Evolutionary conservation across 1,140 invertebrate genomes (phyloP).

Genomic region (Aphidius ervi): DNA sequence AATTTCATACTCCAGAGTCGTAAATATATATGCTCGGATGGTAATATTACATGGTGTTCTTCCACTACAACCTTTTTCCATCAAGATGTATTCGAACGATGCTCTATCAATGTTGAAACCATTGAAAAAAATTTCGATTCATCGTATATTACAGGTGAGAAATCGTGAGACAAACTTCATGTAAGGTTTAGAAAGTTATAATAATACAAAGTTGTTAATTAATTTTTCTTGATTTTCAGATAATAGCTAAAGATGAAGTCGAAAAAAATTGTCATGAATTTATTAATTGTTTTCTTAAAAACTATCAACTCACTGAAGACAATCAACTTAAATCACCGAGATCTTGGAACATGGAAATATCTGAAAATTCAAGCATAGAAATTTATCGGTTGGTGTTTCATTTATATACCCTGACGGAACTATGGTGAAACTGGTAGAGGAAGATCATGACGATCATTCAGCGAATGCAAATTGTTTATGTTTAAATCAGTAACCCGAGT

Average conservation of each 20-base stretch:
- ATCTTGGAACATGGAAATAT: slow-evolving; percentile 43
- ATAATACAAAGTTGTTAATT: too few species aligned
- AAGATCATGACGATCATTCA: background rate
- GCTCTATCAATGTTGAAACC: slow-evolving; percentile 56
- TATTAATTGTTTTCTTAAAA: slow-evolving; percentile 51
- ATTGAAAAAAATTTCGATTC: slow-evolving; percentile 55
- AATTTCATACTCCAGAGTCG: slow-evolving; percentile 25
- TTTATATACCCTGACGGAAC: too few species aligned
- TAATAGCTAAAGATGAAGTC: slow-evolving; percentile 49
- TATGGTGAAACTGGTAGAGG: too few species aligned
- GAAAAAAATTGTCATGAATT: slow-evolving; percentile 54
- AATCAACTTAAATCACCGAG: slow-evolving; percentile 22
- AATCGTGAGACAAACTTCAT: too few species aligned
- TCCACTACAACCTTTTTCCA: slow-evolving; percentile 18
- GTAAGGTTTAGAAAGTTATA: too few species aligned
- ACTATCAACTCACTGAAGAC: slow-evolving; percentile 34
- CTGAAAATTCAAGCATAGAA: slow-evolving; percentile 56
- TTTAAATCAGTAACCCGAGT: background rate
- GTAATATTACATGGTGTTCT: too few species aligned
- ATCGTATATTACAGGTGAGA: slow-evolving; percentile 45
- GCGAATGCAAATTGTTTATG: background rate
- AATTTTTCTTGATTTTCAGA: slow-evolving; percentile 31
- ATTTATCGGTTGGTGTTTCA: slow-evolving; percentile 49
- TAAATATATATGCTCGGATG: slow-evolving; percentile 25
- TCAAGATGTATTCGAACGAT: slow-evolving; percentile 51